Percentiles rank a stretch among this genome's conserved stretches.
phyloP scores from a whole-genome alignment of 2,888 invertebrate genomes.

The Lycocerus yunnanus region DNA sequence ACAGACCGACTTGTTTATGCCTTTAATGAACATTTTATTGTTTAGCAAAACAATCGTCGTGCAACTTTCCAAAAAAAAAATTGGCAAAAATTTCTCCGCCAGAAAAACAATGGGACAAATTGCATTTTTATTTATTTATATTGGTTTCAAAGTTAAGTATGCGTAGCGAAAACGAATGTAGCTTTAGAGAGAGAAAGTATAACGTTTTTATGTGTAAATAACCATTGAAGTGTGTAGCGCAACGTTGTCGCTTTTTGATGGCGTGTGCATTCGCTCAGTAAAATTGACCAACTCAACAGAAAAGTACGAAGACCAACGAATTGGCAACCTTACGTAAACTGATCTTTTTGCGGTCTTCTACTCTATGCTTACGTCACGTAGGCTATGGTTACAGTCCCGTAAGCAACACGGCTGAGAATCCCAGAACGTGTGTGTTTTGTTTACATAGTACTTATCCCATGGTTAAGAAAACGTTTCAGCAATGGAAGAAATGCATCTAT shows the following conservation, averaged over 20 bases:
- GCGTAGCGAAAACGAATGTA: constrained; percentile 20
- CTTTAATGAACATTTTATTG: constrained; percentile 6
- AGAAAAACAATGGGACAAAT: not conserved
- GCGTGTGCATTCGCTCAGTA: not conserved
- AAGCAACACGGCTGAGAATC: not conserved
- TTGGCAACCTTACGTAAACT: constrained; percentile 33
- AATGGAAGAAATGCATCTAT: not conserved
- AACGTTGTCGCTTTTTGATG: constrained; percentile 14
- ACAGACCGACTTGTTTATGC: constrained; percentile 16
- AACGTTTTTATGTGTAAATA: constrained; percentile 29
- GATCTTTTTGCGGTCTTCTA: constrained; percentile 34
- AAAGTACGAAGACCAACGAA: constrained; percentile 6
- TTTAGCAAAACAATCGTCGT: not conserved
- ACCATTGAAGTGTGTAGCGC: constrained; percentile 20
- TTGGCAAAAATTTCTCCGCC: not conserved
- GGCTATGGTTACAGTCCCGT: constrained; percentile 20
- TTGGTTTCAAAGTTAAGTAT: constrained; percentile 6
- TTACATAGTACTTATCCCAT: not conserved
- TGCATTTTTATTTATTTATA: not conserved
- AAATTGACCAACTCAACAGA: not conserved
- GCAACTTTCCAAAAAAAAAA: not conserved
- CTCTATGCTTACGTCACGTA: constrained; percentile 26
- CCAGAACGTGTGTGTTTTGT: not conserved
- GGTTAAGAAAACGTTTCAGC: too few relatives aligned
- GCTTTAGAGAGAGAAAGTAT: constrained; percentile 30